Base-by-base conservation (phyloP, 2,888 invertebrate species). In the Phyto melanocephala region DNA sequence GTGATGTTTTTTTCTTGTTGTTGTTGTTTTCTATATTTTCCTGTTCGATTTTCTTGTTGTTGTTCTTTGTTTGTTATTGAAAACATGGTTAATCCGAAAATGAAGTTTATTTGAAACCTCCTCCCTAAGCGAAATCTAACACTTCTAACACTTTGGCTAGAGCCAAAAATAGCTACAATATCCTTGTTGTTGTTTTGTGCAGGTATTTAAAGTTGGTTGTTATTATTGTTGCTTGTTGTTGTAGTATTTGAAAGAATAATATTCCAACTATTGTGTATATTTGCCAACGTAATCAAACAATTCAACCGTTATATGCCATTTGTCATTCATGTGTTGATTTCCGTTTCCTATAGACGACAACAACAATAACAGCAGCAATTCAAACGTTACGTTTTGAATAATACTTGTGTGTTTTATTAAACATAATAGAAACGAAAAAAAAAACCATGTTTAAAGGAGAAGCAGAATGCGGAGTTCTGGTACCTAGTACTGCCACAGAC, bases 291-390 rank as follows among this genome's bases (percentile, higher is more conserved):
- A 80, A 82, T 80, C 80, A 71, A 82, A 82, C 82, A 82, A 82
- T 80, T 82, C 75, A 82, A 82, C 70, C 82, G 80, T 82, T 82
- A 70, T 80, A 82, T 84, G 86, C 86, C 89, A 89, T 89, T 89
- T 89, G 89, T 88, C 89, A 89, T 89, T 89, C 88, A 88, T 89
- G 89, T 89, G 89, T 88, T 89, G 88, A 89, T 89, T 89, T 89
- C 89, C 89, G 89, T 88, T 88, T 88, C 88, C 87, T 85, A 84
- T 86, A 74, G 58, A 77, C 70, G 70, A 77, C 79, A 60, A 67
- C 15, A 28, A 6, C 28, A 28, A 6, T 6, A 28, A 6, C 28
- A 28, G 28, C 28, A 28, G 28, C 6, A 28, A 28, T 28, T 67
- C 54, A 72, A 52, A 65, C 47, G 74, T 45, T 63, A 72, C 58